phyloP scores from a whole-genome alignment of 2,888 invertebrate genomes.

The Hedya salicella region DNA sequence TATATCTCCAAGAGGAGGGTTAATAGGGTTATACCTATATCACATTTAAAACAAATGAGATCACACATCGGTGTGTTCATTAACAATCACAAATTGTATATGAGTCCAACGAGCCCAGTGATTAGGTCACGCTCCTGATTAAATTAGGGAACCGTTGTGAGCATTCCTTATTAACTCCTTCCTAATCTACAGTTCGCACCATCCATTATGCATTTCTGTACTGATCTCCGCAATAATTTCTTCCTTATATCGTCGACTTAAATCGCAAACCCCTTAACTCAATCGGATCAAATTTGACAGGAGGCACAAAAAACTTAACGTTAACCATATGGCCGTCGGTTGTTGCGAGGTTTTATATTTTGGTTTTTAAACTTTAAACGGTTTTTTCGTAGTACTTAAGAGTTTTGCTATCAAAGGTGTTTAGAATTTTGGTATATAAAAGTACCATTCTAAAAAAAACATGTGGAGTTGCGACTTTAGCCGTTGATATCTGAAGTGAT shows the following conservation, averaged over 20 bases:
- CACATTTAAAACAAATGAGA: constrained; percentile 7
- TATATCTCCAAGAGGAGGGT: neutral
- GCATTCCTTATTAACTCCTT: constrained; percentile 25
- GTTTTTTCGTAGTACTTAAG: no score
- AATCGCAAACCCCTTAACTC: no score
- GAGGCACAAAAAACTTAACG: no score
- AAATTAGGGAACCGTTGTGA: constrained; percentile 32
- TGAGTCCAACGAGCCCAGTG: constrained; percentile 24
- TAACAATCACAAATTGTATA: constrained; percentile 32
- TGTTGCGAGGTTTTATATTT: no score
- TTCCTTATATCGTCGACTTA: neutral
- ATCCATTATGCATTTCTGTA: constrained; percentile 13
- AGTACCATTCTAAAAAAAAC: no score
- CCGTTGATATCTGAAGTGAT: no score
- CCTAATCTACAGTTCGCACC: constrained; percentile 11
- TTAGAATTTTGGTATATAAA: no score
- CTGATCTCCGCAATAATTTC: neutral
- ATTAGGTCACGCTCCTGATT: constrained; percentile 43
- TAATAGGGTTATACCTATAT: neutral
- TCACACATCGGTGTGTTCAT: constrained; percentile 10
- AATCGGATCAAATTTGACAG: no score
- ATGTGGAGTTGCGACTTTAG: no score
- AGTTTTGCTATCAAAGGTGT: no score
- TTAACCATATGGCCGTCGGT: no score
- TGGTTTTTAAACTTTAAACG: no score